Percentiles rank a stretch among this genome's conserved stretches.
Evolutionary conservation across 2,113 vertebrate species (phyloP).

Genomic region (Aspidoscelis tigris): DNA sequence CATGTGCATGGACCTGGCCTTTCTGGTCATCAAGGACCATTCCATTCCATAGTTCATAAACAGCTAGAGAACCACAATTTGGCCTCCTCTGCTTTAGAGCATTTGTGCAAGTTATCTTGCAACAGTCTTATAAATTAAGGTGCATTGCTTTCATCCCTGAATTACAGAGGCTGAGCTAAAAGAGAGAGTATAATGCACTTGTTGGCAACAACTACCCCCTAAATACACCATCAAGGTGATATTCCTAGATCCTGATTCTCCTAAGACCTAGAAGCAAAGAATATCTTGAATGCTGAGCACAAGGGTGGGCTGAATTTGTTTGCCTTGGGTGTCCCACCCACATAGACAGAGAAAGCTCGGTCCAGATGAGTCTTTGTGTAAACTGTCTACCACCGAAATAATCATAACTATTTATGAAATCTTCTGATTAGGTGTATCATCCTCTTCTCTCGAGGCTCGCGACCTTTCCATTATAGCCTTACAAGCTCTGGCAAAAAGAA

Average conservation of each 20-base stretch:
- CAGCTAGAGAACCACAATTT: no score
- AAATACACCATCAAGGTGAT: background rate
- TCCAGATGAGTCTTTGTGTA: background rate
- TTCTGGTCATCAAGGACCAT: no score
- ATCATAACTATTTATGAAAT: background rate
- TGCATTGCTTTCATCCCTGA: background rate
- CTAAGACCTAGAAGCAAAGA: background rate
- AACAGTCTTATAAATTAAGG: background rate
- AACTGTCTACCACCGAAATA: background rate
- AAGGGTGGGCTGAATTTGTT: background rate
- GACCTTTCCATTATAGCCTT: constrained; percentile 20
- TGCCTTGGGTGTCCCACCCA: no score
- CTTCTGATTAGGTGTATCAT: background rate
- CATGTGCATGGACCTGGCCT: no score
- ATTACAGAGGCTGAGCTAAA: background rate
- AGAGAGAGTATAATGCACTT: background rate
- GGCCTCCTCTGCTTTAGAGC: no score
- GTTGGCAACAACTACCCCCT: no score
- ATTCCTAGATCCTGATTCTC: background rate
- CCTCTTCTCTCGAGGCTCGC: background rate
- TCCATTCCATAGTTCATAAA: no score
- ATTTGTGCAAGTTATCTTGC: background rate
- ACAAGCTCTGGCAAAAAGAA: background rate
- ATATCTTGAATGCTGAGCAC: no score
- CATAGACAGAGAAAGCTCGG: background rate